Percentiles rank a stretch among this genome's conserved stretches.
Conservation (phyloP, 2,888 invertebrate species). For the Bugula neritina region DNA sequence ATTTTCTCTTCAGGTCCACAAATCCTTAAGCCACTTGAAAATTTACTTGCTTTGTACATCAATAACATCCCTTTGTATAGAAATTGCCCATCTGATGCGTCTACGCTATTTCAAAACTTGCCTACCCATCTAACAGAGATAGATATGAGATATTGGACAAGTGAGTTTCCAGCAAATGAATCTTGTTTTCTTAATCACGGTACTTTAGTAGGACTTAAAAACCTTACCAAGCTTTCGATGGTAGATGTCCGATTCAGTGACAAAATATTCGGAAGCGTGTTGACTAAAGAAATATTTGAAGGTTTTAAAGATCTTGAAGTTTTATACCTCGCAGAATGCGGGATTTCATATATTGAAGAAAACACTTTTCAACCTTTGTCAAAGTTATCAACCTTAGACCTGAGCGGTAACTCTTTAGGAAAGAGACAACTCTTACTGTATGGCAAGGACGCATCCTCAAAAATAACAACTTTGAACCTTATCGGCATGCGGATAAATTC, state of each 20-base stretch:
- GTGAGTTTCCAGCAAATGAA: background rate
- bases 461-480: no score
- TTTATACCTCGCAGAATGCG: background rate
- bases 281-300: background rate
- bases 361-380: background rate
- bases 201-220: background rate
- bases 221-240: background rate
- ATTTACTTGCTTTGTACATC: background rate
- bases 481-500: no score
- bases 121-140: background rate
- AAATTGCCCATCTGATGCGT: background rate
- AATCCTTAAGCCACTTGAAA: background rate
- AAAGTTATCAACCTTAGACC: background rate
- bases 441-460: no score
- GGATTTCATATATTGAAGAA: background rate
- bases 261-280: slow-evolving; percentile 7
- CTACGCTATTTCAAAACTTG: background rate
- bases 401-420: background rate
- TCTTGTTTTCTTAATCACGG: background rate
- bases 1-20: background rate
- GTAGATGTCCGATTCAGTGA: slow-evolving; percentile 1
- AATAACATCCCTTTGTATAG: background rate
- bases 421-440: no score
- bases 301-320: background rate
- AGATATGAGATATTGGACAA: background rate